Percentiles rank a stretch among this genome's conserved stretches.
Evolutionary conservation across 1,140 invertebrate species (phyloP).

Genomic region (Piezodorus guildinii): DNA sequence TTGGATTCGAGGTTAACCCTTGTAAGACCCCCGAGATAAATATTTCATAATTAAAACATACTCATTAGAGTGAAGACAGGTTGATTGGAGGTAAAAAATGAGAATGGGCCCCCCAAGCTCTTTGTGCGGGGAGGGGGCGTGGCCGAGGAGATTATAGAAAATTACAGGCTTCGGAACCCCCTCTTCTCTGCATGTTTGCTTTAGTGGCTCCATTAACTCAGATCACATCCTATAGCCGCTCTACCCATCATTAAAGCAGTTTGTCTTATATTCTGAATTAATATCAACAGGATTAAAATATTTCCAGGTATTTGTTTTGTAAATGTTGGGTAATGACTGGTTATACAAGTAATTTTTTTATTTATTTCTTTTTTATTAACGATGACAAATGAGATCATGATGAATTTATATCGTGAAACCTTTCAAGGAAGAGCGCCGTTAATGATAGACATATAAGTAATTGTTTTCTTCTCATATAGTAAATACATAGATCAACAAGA

Average conservation of each 20-base stretch:
- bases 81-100: conserved; percentile 1
- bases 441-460: too few relatives aligned
- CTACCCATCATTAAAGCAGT: background rate
- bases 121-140: background rate
- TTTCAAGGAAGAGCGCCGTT: too few relatives aligned
- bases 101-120: conserved; percentile 1
- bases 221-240: background rate
- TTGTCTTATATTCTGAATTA: background rate
- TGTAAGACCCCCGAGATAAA: background rate
- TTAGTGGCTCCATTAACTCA: background rate
- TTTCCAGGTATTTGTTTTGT: background rate
- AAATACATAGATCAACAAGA: too few relatives aligned
- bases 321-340: too few relatives aligned
- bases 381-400: too few relatives aligned
- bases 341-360: too few relatives aligned
- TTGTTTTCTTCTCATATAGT: too few relatives aligned
- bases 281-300: conserved; percentile 4
- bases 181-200: background rate
- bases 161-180: background rate
- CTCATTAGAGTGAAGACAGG: conserved; percentile 8
- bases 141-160: conserved; percentile 1
- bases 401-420: too few relatives aligned
- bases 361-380: too few relatives aligned
- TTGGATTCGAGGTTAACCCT: background rate
- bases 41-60: conserved; percentile 9